Conservation (phyloP, 2,113 vertebrate genomes). For the Cinclus cinclus region DNA sequence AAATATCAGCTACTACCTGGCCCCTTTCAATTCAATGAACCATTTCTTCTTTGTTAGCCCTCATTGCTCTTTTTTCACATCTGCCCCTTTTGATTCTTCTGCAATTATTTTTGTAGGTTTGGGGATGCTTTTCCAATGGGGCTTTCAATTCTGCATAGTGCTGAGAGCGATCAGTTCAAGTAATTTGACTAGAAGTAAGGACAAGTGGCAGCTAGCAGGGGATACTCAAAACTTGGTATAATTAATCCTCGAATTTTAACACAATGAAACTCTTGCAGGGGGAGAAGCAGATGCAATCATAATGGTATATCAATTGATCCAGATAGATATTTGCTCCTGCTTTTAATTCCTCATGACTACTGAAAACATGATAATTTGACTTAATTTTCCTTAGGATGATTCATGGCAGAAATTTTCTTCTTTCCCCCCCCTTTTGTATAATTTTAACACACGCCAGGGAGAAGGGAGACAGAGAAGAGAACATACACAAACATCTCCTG, state of each 20-base stretch:
- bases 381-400: not conserved
- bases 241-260: not conserved
- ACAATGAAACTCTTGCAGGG: not conserved
- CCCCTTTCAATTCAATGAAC: not conserved
- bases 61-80: not conserved
- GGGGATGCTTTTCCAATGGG: not conserved
- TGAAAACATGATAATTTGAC: not conserved
- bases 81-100: not conserved
- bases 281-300: not conserved
- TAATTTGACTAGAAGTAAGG: not conserved
- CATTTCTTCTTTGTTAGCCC: not conserved
- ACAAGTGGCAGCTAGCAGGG: not conserved
- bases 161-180: not conserved
- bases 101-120: not conserved
- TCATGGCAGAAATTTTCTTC: not conserved
- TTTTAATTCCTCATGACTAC: not conserved
- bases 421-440: accelerated
- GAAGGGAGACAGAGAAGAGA: not conserved
- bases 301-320: not conserved
- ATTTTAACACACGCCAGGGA: not conserved
- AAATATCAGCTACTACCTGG: conserved; percentile 57
- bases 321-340: not conserved
- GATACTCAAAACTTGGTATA: not conserved
- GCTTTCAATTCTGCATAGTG: not conserved
- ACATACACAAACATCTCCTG: not conserved